Base-by-base conservation (phyloP, 2,113 vertebrate genomes). In the Puffinus mauretanicus region DNA sequence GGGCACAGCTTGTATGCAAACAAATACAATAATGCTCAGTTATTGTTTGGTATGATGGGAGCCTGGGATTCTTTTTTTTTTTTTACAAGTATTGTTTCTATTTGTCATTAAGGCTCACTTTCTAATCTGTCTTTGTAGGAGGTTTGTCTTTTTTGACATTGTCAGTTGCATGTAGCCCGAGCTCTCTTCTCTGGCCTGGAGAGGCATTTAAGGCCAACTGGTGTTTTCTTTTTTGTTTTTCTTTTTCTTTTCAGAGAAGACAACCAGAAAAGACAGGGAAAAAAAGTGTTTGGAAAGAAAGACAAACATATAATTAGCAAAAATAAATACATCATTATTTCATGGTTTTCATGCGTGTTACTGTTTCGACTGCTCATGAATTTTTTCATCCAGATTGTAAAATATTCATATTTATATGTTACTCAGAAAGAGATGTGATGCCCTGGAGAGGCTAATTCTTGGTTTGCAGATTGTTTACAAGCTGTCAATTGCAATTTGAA, bases 391-490 rank as follows among this genome's bases (percentile, higher is more conserved):
- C 91, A 95, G 92, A 95, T 82, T 96, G 90, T 94, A 94, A 97
- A 97, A 96, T 95, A 94, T 89, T 96, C 91, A 76, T 96, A 95
- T 94, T 94, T 97, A 80, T 96, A 91, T 94, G 70, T 94, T 94
- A 70, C 25, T 91, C 73, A 80, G 46, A 95, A 96, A 80, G 83
- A 91, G 49, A 89, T 54, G 73, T n/a, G 66, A 62, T 89, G 84
- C 84, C 93, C 85, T 82, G 83, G 83, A 97, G 95, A 96, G 88
- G 81, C 81, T 96, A 96, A 97, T 97, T 97, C 93, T 97, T 97
- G 93, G 75, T 96, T 95, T 96, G 86, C 87, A 95, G 96, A 96
- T 83, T 97, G 96, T 97, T 96, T 97, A 96, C 95, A 96, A 97
- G 94, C 93, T 95, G 96, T 87, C 95, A 93, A 86, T 91, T 95